Conservation (phyloP, 2,113 vertebrate genomes). For the Anser brachyrhynchus region DNA sequence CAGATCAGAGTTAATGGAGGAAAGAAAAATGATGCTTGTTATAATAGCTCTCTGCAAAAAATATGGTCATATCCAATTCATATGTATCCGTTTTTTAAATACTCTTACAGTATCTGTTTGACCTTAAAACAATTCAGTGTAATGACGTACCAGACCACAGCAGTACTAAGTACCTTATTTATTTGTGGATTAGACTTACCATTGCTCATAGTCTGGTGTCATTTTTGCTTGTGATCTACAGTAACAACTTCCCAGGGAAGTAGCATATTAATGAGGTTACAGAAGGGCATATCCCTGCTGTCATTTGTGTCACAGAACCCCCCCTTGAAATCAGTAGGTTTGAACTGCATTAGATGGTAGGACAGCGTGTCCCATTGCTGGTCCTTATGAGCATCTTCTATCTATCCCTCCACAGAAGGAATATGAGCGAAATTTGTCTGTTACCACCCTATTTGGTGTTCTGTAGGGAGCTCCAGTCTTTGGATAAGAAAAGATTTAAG, state of each 20-base stretch:
- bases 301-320: background rate
- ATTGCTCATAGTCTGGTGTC: background rate
- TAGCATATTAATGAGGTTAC: background rate
- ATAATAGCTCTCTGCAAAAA: background rate
- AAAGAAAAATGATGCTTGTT: background rate
- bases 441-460: background rate
- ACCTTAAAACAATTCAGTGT: background rate
- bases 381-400: background rate
- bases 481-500: background rate
- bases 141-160: background rate
- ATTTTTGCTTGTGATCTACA: background rate
- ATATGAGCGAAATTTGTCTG: background rate
- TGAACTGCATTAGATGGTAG: background rate
- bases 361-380: background rate
- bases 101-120: background rate
- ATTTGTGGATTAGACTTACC: background rate
- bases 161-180: background rate
- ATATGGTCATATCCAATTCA: background rate
- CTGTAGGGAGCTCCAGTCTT: background rate
- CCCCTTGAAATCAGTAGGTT: background rate
- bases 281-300: background rate
- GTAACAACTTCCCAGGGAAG: background rate
- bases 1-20: background rate
- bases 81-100: background rate
- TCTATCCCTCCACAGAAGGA: background rate